Evolutionary conservation across 1,140 invertebrate genomes (phyloP), one percentile per base, ranked within the genome.

Genomic region (Orussus abietinus): DNA sequence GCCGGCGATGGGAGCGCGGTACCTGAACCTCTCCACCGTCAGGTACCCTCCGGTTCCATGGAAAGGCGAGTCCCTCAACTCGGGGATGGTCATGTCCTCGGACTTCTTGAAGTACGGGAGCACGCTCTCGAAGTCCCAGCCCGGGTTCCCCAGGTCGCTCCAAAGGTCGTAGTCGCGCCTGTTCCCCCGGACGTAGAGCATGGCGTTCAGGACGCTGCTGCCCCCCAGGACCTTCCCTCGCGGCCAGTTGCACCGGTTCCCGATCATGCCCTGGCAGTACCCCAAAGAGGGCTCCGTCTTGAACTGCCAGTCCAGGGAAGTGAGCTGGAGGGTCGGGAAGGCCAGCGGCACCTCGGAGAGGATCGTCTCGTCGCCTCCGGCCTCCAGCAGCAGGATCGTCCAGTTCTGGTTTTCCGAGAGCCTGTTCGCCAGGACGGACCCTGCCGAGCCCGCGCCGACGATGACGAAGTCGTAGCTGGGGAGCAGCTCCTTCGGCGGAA

Each of bases 161-260:
- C 90, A 96, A 10, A 78, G 62, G 58, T 96, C 86, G 58, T 93
- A 96, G 68, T 95, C 91, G 3, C 65, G 72, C 22, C 76, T 80
- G 69, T 95, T 91, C 1, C 92, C 92, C 19, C 92, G 72, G 0
- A 92, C 79, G 51, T 93, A 95, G 22, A 92, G 75, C 90, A 95
- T 93, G 3, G 86, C 90, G 59, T 95, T 95, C 9, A 94, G 66
- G 3, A 83, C 81, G 50, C 86, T 90, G 2, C 81, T 84, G 2
- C 93, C 92, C 6, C 92, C 92, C 3, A 91, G 60, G 21, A 86
- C 84, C 65, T 85, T 86, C 5, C 81, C 86, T 19, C 85, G 69
- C 0, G 87, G 84, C 84, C 85, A 88, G 42, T 78, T 80, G 44
- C 85, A 86, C 18, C 72, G 64, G 11, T 71, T 59, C 12, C 75